Conservation (phyloP, 2,797 vertebrate species). For the Pipistrellus pygmaeus region DNA sequence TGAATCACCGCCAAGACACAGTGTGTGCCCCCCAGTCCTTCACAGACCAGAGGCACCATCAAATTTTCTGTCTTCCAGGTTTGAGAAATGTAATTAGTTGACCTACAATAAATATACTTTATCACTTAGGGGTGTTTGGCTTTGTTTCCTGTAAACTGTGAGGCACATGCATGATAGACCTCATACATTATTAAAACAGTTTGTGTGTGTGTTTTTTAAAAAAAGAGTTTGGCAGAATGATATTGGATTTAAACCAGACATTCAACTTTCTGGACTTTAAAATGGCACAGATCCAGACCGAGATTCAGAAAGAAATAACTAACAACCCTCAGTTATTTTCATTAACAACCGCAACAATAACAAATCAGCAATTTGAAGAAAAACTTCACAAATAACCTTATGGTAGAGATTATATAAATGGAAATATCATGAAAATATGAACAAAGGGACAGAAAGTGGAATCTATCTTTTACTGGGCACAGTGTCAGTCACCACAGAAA, state of each 20-base stretch:
- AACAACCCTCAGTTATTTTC: slow-evolving; percentile 62
- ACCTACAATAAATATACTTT: slow-evolving; percentile 59
- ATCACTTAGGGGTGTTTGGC: slow-evolving; percentile 61
- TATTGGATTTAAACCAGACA: slow-evolving; percentile 69
- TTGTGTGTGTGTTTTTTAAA: background rate
- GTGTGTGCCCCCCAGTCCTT: background rate
- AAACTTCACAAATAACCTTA: slow-evolving; percentile 39
- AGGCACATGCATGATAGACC: slow-evolving; percentile 61
- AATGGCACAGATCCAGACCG: slow-evolving; percentile 63
- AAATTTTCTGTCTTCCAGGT: slow-evolving; percentile 39
- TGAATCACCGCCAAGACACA: background rate
- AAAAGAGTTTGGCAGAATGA: slow-evolving; percentile 56
- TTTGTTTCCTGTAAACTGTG: slow-evolving; percentile 67
- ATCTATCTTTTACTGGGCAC: background rate
- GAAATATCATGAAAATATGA: background rate
- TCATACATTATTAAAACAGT: slow-evolving; percentile 75
- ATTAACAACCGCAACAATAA: slow-evolving; percentile 38
- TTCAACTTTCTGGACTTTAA: slow-evolving; percentile 69
- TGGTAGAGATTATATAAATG: slow-evolving; percentile 27
- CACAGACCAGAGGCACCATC: background rate
- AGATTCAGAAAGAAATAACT: slow-evolving; percentile 28
- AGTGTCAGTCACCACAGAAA: background rate
- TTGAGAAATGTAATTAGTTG: slow-evolving; percentile 63
- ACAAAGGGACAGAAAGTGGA: background rate
- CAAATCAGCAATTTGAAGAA: slow-evolving; percentile 54